phyloP scores from a whole-genome alignment of 2,113 vertebrate genomes.

The Charadrius vociferus region DNA sequence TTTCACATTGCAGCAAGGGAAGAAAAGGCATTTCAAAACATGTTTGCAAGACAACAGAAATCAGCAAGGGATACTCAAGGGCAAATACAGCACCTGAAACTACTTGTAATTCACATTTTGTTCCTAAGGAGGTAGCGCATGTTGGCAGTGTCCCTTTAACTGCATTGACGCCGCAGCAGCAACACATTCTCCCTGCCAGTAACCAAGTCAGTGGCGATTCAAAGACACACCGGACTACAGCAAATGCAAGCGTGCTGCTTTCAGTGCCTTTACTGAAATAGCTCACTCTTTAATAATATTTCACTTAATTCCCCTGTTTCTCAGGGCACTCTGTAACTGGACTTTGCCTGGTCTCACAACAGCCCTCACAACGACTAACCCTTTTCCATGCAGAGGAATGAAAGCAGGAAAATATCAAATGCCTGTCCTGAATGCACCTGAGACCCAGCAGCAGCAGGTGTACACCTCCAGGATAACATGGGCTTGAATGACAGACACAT shows the following conservation, averaged over 20 bases:
- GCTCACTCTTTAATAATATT: neutral
- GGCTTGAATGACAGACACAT: neutral
- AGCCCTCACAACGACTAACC: neutral
- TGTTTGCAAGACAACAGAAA: constrained; percentile 25
- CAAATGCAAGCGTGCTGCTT: neutral
- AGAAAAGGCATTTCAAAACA: constrained; percentile 1
- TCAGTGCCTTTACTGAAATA: neutral
- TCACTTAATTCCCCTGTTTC: neutral
- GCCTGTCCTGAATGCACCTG: neutral
- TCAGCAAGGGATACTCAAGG: constrained; percentile 29
- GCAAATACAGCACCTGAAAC: constrained; percentile 14
- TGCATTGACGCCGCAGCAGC: neutral
- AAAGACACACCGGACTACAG: neutral
- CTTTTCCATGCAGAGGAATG: neutral
- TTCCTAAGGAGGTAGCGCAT: neutral
- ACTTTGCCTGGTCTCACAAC: neutral
- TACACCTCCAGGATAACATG: neutral
- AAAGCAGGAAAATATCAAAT: neutral
- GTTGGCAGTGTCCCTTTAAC: constrained; percentile 23
- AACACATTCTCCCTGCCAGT: neutral
- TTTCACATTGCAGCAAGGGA: neutral
- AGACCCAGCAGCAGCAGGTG: neutral
- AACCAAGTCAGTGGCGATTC: neutral
- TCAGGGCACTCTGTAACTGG: neutral
- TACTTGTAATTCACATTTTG: constrained; percentile 51